Evolutionary conservation across 2,888 invertebrate species (phyloP).

Genomic region (Drosophila imparisetae): DNA sequence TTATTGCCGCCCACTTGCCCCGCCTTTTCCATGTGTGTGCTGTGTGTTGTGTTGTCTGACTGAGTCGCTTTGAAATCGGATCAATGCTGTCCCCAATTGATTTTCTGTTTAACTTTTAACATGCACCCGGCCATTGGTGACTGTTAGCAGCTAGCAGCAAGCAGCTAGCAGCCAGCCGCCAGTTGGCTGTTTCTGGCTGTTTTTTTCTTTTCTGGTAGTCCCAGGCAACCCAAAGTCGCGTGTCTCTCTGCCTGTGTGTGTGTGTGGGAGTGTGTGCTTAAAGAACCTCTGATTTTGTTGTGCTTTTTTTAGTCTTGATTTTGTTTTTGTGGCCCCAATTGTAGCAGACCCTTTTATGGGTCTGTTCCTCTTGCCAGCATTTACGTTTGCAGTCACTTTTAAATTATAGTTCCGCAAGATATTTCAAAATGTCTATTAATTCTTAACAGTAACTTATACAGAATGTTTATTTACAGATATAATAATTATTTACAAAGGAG

Average conservation of each 20-base stretch:
- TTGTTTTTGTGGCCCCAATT: conserved; percentile 28
- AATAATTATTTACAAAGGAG: neutral
- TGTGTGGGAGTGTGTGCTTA: neutral
- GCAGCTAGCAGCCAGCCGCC: neutral
- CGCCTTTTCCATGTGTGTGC: conserved; percentile 14
- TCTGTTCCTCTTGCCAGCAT: neutral
- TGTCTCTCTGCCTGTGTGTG: conserved; percentile 1
- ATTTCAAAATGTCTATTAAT: neutral
- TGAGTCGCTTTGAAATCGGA: conserved; percentile 56
- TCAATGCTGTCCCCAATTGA: conserved; percentile 80
- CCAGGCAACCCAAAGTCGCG: conserved; percentile 43
- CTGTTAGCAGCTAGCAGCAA: neutral
- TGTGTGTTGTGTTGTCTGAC: conserved; percentile 25
- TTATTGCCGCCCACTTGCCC: conserved; percentile 22
- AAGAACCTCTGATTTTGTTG: conserved; percentile 30
- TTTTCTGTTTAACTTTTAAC: conserved; percentile 75
- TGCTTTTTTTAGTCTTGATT: neutral
- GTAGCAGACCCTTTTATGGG: conserved; percentile 27
- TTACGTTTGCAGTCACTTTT: neutral
- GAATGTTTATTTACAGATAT: neutral
- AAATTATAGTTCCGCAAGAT: conserved; percentile 1
- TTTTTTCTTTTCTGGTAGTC: conserved; percentile 32
- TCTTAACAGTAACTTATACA: neutral
- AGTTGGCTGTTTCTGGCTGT: neutral
- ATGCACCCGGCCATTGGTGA: conserved; percentile 55